Base-by-base conservation (phyloP, 2,888 invertebrate species). In the Gandaritis pyraliata region DNA sequence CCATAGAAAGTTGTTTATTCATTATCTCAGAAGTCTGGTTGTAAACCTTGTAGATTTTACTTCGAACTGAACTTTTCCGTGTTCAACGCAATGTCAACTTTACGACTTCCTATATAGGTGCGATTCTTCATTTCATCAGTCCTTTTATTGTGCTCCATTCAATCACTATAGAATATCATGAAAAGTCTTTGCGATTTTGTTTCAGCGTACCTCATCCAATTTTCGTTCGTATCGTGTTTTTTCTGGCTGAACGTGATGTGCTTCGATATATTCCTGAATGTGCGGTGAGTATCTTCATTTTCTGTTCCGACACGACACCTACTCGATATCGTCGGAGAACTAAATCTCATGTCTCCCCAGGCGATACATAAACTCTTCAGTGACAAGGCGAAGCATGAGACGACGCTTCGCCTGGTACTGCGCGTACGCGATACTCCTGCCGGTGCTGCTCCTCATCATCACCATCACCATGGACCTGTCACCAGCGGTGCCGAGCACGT, bases 171-270 rank as follows among this genome's bases (percentile, higher is more conserved):
- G 58, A 51, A 59, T 58, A 52, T 53, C 52, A 61, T 61, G 47
- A 65, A 51, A 58, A 18, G 60, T 55, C 64, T 56, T 16, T 48
- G 29, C 49, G 59, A 54, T 70, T 81, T 82, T 80, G 69, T 93
- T 93, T 70, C 92, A 95, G 95, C 94, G 10, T 94, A 94, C 81
- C 81, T 94, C 70, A 94, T 94, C 73, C 94, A 95, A 78, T 94
- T 94, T 76, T 94, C 94, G 2, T 95, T 95, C 82, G 89, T 95
- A 51, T 94, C 94, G 41, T 94, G 94, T 75, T 95, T 95, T 85
- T 94, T 94, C 86, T 95, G 95, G 95, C 83, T 95, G 64, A 95
- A 94, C 80, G 94, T 94, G 48, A 93, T 95, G 93, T 94, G 94
- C 78, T 94, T 94, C 76, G 95, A 95, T 81, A 95, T 93, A 58